Base-by-base conservation (phyloP, 2,797 vertebrate genomes). In the Alosa sapidissima region DNA sequence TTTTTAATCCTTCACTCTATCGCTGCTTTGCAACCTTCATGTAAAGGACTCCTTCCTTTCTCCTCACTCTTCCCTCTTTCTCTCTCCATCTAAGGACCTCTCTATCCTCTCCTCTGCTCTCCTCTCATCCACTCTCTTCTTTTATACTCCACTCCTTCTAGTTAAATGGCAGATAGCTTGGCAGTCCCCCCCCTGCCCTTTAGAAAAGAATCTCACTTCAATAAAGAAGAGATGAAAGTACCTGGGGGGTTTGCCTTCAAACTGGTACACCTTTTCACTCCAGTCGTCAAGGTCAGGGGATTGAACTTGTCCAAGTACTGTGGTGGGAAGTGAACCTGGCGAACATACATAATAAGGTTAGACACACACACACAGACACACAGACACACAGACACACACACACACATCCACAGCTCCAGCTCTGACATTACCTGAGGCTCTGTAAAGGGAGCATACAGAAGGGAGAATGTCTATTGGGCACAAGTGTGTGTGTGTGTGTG, bases 271-370 rank as follows among this genome's bases (percentile, higher is more conserved):
- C 93, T 97, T 98, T 91, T 87, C 92, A 81, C 96, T 97, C 97
- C 97, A 98, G 82, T 98, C 97, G 84, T 98, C 97, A 45, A 94
- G 95, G 90, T 98, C 97, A 52, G 96, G 97, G n/a, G 96, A 96
- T 87, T 87, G 94, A 89, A 98, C 94, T 86, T 94, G 94, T 88
- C 97, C 97, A 83, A 98, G 93, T 6, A 91, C 83, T 3, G 95
- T 96, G 0, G 87, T 93, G 49, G 95, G 96, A 82, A 97, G 94
- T 83, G 95, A 88, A 90, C 96, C 97, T 98, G 90, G 75, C 89
- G 86, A 90, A 75, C 62, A 89, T 81, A 51, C 87, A 87, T 81
- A 85, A 88, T 89, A 87, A 89, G 90, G 85, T 92, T 68, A 84
- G 81, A 86, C 85, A 87, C 86, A 88, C 91, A 75, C 89, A 78